A percentile compares a stretch with the other conserved stretches of the same genome.
These are phyloP conservation scores for Rynchops niger DNA, from an alignment of 2,113 vertebrate genomes.

Conservation along the genomic window DNA sequence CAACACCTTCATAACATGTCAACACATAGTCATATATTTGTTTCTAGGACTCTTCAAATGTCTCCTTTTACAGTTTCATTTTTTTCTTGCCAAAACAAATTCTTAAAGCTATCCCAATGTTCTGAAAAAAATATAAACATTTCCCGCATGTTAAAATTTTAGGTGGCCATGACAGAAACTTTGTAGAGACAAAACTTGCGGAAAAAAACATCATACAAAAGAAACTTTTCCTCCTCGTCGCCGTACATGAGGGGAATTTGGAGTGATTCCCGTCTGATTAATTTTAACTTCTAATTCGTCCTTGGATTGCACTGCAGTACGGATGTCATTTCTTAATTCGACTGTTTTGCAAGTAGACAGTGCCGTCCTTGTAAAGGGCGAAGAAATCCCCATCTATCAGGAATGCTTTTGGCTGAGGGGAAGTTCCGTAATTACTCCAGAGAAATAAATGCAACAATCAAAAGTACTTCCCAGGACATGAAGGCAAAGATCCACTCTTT, in stretches of 20 bases:
- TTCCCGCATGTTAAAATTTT: neutral
- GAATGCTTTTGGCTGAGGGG: conserved; percentile 12
- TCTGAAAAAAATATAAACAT: conserved; percentile 48
- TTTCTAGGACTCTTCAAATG: conserved; percentile 68
- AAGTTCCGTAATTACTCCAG: conserved; percentile 3
- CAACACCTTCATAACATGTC: conserved; percentile 70
- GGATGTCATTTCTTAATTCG: conserved; percentile 21
- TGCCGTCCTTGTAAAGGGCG: neutral
- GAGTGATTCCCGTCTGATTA: conserved; percentile 16
- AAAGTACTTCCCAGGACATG: conserved; percentile 5
- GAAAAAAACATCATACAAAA: neutral
- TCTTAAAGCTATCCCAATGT: conserved; percentile 2
- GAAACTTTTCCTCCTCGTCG: neutral
- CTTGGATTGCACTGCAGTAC: neutral
- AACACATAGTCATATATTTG: conserved; percentile 69
- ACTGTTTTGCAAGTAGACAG: conserved; percentile 27
- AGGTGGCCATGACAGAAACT: neutral
- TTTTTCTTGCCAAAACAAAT: conserved; percentile 63
- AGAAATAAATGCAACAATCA: conserved; percentile 12
- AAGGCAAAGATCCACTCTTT: neutral
- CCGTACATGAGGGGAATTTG: neutral
- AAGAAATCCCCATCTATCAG: conserved; percentile 37
- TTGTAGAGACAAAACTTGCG: neutral
- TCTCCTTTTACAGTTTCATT: conserved; percentile 42
- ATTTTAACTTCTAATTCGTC: conserved; percentile 48